Evolutionary conservation across 2,113 vertebrate species (phyloP), one percentile per base, ranked within the genome.

Genomic region (Syngnathus floridae): DNA sequence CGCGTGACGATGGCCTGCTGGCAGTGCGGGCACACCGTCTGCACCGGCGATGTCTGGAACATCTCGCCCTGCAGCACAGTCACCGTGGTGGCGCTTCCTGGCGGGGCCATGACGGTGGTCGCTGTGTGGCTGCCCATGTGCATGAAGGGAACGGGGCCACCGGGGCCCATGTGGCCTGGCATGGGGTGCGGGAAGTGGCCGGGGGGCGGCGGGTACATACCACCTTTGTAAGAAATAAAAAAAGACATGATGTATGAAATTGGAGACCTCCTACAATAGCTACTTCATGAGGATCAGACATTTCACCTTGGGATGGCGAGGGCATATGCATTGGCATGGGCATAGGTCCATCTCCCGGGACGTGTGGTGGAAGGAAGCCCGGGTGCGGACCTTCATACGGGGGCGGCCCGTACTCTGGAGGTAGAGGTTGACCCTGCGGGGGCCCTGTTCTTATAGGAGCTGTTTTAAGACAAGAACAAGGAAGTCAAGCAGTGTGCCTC

Each of bases 41-140:
- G 94, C 84, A 99, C 95, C 0, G 96, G 95, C 1, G 92, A 90
- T 0, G 92, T 91, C 87, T 97, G 94, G 82, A 99, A 99, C 86
- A 97, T 95, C 89, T 99, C 96, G 0, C 95, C 95, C 84, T 99
- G 95, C 75, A 99, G 90, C 64, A 99, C 94, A 0, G 96, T 99
- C 76, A 99, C 95, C 0, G 95, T 98, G 76, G 96, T 95, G 71
- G 94, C 90, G 0, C 92, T 85, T 22, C 94, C 95, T 0, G 93
- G 93, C 0, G 96, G 94, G 19, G 94, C 91, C 1, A 99, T 84
- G 57, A 99, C 93, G 0, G 95, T 95, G 0, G 95, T 95, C 0
- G 95, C 93, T 0, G 94, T 92, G 82, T 95, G 95, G 65, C 93
- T 91, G 0, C 91, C 82, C 0, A 93, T 91, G 45, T 94, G 88